A percentile compares a stretch with the other conserved stretches of the same genome.
Conservation (phyloP, 2,113 vertebrate species). For the Rhinoptilus africanus region DNA sequence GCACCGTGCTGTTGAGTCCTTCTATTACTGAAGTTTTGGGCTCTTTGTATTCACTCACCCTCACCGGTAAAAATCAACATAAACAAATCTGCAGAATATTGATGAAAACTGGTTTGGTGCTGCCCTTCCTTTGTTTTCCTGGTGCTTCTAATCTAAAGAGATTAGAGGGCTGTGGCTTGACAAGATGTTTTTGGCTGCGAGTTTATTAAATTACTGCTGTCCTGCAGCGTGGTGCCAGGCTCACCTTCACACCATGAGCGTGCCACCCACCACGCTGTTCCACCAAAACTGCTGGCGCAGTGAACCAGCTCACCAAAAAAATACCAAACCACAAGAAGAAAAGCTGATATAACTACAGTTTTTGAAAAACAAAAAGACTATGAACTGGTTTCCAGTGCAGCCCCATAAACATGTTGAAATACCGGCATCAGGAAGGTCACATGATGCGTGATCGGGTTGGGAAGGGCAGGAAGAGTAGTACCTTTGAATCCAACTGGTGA, state of each 20-base stretch:
- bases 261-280: neutral
- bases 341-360: neutral
- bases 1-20: neutral
- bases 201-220: neutral
- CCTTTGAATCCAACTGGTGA: neutral
- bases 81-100: neutral
- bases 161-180: neutral
- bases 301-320: neutral
- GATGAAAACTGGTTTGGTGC: neutral
- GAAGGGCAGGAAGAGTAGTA: neutral
- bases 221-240: neutral
- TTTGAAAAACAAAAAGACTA: neutral
- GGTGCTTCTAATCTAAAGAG: neutral
- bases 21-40: neutral
- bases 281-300: neutral
- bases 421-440: neutral
- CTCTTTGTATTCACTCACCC: neutral
- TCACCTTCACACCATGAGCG: neutral
- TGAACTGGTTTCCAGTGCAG: neutral
- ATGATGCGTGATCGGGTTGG: neutral
- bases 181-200: neutral
- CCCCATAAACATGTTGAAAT: neutral
- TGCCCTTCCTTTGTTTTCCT: neutral
- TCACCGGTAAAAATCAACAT: neutral
- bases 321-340: neutral